Base-by-base conservation (phyloP, 2,888 invertebrate genomes). In the Physocephala rufipes region DNA sequence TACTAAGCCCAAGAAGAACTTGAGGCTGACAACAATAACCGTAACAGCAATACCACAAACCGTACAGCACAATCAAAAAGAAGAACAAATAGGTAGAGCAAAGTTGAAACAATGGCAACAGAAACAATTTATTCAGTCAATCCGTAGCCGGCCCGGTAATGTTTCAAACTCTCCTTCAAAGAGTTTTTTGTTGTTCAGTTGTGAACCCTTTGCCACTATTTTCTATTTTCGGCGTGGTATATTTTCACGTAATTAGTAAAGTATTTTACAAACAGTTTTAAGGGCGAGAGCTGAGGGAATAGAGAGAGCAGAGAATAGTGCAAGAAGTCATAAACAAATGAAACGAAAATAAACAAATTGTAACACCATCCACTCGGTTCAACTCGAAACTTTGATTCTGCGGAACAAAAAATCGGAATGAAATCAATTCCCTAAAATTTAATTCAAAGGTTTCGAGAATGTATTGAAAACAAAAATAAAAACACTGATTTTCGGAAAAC, bases 111-210 rank as follows among this genome's bases (percentile, higher is more conserved):
- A 55, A 4, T 24, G 9, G 19, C 36, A 36, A 45, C 70, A 64
- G 55, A 63, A n/a, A n/a, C n/a, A n/a, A 70, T 63, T 70, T 63
- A 64, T 63, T 43, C 69, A 62, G 51, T 51, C 51, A 28, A 36
- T 62, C 43, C 49, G 47, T 28, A 19, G 24, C 49, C 45, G n/a
- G n/a, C n/a, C n/a, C n/a, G n/a, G n/a, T n/a, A n/a, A n/a, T n/a
- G n/a, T n/a, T n/a, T n/a, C n/a, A n/a, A n/a, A n/a, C n/a, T n/a
- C n/a, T n/a, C n/a, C n/a, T n/a, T n/a, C n/a, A n/a, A n/a, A n/a
- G n/a, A n/a, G n/a, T n/a, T n/a, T n/a, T n/a, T 36, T 36, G 36
- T 21, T 21, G 36, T 45, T 19, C n/a, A n/a, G n/a, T n/a, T n/a
- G n/a, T n/a, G 12, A n/a, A 3, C 64, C 49, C 45, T n/a, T 62